Base-by-base conservation (phyloP, 2,888 invertebrate species). In the Hirtodrosophila cameraria region DNA sequence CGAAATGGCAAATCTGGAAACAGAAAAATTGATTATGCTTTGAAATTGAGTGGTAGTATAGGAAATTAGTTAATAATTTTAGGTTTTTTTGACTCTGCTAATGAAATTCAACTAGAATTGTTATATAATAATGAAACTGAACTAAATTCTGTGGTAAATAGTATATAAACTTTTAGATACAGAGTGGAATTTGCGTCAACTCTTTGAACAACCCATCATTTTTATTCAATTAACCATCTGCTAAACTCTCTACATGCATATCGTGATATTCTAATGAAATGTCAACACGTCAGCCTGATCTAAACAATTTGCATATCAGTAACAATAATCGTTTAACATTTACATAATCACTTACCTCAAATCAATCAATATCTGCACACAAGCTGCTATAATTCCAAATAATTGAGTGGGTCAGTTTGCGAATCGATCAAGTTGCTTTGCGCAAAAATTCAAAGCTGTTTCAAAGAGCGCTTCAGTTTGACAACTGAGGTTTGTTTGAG, bases 341-440 rank as follows among this genome's bases (percentile, higher is more conserved):
- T 35, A 39, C n/a, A 45, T 60, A 53, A 63, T 46, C 53, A 72
- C 81, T 80, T 36, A 62, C 53, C 30, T 20, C 23, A 48, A 49
- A 58, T 46, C 49, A 43, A 80, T 83, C 48, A 49, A 52, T 66
- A 71, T 53, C 55, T 67, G 54, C 55, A 63, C 54, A 42, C 50
- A 53, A 42, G 27, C 45, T 27, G 39, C 30, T 52, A 43, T 54
- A 52, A 60, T 45, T 54, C 60, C 60, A 61, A 58, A 39, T 60
- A 70, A 66, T 85, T 69, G 59, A 45, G 36, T 8, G 42, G 41
- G 48, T 39, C 59, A 31, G 33, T 18, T 27, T 35, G 20, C 25
- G 28, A 16, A 12, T 11, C 36, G 35, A 71, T 52, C 65, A 38
- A 49, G 45, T 55, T 39, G 48, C 31, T 31, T 28, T n/a, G 38